Conservation (phyloP, 1,140 invertebrate genomes). For the Neotoxoptera formosana region DNA sequence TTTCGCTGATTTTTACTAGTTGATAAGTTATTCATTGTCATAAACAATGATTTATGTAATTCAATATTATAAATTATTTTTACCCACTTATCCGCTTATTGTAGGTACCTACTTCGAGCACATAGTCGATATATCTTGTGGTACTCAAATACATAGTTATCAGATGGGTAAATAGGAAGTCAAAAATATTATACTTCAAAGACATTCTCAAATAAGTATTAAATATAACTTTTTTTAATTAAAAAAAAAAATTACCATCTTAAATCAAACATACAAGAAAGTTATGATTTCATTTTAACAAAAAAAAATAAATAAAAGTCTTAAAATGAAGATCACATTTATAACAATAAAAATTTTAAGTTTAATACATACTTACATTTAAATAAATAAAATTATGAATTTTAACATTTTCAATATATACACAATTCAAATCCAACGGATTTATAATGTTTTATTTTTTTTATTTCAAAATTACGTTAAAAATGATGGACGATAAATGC, state of each 20-base stretch:
- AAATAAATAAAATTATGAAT: constrained; percentile 56
- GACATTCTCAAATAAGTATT: background rate
- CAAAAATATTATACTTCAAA: background rate
- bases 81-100: background rate
- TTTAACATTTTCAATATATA: constrained; percentile 32
- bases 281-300: constrained; percentile 56
- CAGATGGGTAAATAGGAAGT: background rate
- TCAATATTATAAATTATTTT: background rate
- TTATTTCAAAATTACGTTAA: background rate
- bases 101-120: accelerated
- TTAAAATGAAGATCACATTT: constrained; percentile 57
- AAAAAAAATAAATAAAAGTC: constrained; percentile 56
- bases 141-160: background rate
- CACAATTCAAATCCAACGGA: background rate
- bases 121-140: background rate
- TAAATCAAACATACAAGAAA: constrained; percentile 45
- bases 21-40: background rate
- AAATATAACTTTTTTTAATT: constrained; percentile 45
- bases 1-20: background rate
- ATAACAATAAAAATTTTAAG: constrained; percentile 42
- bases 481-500: background rate
- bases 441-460: background rate
- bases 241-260: constrained; percentile 42
- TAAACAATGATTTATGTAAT: background rate
- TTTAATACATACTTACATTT: constrained; percentile 15